A percentile compares a stretch with the other conserved stretches of the same genome.
Evolutionary conservation across 2,797 vertebrate species (phyloP).

Genomic region (Lacerta agilis): DNA sequence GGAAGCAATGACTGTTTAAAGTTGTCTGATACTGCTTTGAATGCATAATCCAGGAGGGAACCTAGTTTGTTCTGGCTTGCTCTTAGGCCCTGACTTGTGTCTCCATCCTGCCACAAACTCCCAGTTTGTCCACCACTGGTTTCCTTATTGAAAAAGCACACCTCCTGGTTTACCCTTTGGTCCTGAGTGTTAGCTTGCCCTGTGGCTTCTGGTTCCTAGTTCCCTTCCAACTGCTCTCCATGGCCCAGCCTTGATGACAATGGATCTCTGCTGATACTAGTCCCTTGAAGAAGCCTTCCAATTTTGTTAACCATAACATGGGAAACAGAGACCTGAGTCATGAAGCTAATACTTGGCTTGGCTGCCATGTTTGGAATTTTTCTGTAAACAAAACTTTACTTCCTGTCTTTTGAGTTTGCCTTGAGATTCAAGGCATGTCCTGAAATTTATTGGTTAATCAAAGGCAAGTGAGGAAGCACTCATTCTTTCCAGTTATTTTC

Average conservation of each 20-base stretch:
- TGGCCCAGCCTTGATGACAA: too few species aligned
- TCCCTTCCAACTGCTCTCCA: too few species aligned
- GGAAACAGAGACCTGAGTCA: constrained; percentile 36
- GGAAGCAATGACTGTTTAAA: not conserved
- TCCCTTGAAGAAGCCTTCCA: not conserved
- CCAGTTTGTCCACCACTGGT: too few species aligned
- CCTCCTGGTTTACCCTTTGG: too few species aligned
- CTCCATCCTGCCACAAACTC: too few species aligned
- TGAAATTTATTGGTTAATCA: constrained; percentile 10
- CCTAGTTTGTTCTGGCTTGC: too few species aligned
- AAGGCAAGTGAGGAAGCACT: not conserved
- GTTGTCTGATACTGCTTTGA: not conserved
- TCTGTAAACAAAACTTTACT: not conserved
- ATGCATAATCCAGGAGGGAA: too few species aligned
- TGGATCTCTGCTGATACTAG: too few species aligned
- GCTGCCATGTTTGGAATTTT: constrained; percentile 24
- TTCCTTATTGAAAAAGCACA: too few species aligned
- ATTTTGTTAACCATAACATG: not conserved
- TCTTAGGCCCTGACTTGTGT: too few species aligned
- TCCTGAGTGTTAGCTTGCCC: too few species aligned
- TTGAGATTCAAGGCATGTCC: not conserved
- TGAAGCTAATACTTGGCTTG: constrained; percentile 54
- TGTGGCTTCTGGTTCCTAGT: too few species aligned
- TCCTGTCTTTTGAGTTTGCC: not conserved
- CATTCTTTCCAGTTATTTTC: not conserved